Evolutionary conservation across 2,888 invertebrate species (phyloP).

Genomic region (Hypselothyrea guttata): DNA sequence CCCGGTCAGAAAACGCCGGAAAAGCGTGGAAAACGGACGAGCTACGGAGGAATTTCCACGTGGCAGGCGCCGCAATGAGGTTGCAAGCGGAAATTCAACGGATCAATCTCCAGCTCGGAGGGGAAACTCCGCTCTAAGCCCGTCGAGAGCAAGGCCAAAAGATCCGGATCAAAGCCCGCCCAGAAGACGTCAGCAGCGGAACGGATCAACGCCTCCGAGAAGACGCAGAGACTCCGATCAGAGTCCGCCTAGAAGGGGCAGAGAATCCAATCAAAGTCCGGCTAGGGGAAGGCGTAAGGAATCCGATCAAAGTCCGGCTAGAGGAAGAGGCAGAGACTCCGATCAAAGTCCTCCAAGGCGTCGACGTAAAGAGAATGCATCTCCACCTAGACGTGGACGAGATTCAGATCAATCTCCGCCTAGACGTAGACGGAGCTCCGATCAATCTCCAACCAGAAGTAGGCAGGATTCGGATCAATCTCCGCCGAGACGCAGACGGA

Average conservation of each 20-base stretch:
- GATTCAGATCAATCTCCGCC: slow-evolving; percentile 22
- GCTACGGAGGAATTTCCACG: no score
- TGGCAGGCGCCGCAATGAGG: no score
- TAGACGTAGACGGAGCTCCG: neutral
- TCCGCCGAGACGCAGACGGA: slow-evolving; percentile 14
- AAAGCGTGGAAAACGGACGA: neutral
- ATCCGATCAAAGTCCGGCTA: slow-evolving; percentile 23
- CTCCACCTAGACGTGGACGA: neutral
- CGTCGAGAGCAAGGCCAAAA: no score
- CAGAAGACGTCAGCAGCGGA: slow-evolving; percentile 10
- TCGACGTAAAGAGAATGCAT: slow-evolving; percentile 7
- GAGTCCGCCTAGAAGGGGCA: slow-evolving; percentile 14
- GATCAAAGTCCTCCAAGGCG: slow-evolving; percentile 27
- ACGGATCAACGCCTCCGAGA: neutral
- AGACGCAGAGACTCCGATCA: slow-evolving; percentile 2
- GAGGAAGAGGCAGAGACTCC: slow-evolving; percentile 9
- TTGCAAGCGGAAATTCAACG: no score
- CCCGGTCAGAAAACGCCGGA: slow-evolving; percentile 19
- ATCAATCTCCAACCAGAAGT: slow-evolving; percentile 27
- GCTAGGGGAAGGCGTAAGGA: slow-evolving; percentile 9
- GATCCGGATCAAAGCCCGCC: slow-evolving; percentile 30
- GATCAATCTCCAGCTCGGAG: no score
- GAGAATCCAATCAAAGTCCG: slow-evolving; percentile 18
- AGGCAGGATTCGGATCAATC: slow-evolving; percentile 29
- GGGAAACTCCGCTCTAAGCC: slow-evolving; percentile 7